Base-by-base conservation (phyloP, 2,113 vertebrate species). In the Pyxicephalus adspersus region DNA sequence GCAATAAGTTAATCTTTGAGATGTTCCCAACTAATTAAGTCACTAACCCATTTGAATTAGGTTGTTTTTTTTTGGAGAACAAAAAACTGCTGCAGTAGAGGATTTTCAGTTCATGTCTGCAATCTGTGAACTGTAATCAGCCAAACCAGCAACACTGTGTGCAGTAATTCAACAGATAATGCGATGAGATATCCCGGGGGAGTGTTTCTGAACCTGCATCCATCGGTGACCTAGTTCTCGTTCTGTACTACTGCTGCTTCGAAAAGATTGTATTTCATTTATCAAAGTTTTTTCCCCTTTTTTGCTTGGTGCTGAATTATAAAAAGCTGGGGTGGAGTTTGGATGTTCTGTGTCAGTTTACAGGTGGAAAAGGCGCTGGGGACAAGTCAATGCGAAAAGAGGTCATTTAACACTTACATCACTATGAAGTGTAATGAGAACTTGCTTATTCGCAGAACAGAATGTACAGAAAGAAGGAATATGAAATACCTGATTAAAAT, bases 141-240 rank as follows among this genome's bases (percentile, higher is more conserved):
- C 64, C 81, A 78, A 77, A 19, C 38, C 54, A 83, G 61, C 73
- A 73, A 6, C 68, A 64, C 54, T 60, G 63, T 71, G 71, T 86
- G 77, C 84, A 66, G 84, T 73, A 77, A 83, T 17, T 11, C 22
- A 73, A 85, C 78, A 85, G 84, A 86, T 72, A 65, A 82, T 38
- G 38, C 5, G 25, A 77, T 82, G 25, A 22, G 51, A 85, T 85
- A 83, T 85, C 79, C 84, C 81, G 58, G 52, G 82, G 73, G 64
- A 82, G 63, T 18, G 86, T 81, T 78, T 83, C 6, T 2, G 51
- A 66, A 22, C 7, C 66, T 13, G 18, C 34, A 76, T 60, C 23
- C 22, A 79, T 60, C 29, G 67, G 19, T 83, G 77, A 87, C 68
- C 81, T 83, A 87, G 52, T 87, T 87, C 81, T 64, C 77, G 74